phyloP scores from a whole-genome alignment of 2,888 invertebrate genomes.

The Aleiodes leptofemur region DNA sequence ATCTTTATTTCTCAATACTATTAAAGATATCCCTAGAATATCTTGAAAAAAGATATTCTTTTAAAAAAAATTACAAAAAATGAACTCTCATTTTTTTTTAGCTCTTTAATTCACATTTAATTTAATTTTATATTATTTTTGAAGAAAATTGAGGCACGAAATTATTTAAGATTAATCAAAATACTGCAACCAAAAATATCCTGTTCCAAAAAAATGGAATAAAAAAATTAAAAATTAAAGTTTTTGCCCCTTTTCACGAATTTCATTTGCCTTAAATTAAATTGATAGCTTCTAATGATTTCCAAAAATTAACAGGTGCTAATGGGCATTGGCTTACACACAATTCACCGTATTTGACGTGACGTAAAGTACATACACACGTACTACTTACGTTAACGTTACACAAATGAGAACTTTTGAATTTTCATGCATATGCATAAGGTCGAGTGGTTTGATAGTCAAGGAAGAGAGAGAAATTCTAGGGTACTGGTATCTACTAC shows the following conservation, averaged over 20 bases:
- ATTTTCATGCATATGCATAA: constrained; percentile 45
- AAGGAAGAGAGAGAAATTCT: constrained; percentile 19
- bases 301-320: constrained; percentile 16
- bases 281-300: background rate
- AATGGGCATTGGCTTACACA: constrained; percentile 29
- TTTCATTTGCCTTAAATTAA: background rate
- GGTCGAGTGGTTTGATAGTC: no score
- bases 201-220: no score
- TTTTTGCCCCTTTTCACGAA: background rate
- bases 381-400: constrained; percentile 31
- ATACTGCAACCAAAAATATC: no score
- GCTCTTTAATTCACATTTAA: no score
- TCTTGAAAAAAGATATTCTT: no score
- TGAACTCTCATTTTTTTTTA: no score
- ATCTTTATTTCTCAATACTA: no score
- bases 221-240: background rate
- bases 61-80: no score
- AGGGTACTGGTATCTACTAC: background rate
- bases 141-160: no score
- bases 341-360: constrained; percentile 26
- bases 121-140: no score
- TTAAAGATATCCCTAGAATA: no score
- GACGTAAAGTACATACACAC: constrained; percentile 21
- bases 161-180: no score
- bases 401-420: constrained; percentile 46